Evolutionary conservation across 2,113 vertebrate genomes (phyloP), one percentile per base, ranked within the genome.

Genomic region (Alligator sinensis): DNA sequence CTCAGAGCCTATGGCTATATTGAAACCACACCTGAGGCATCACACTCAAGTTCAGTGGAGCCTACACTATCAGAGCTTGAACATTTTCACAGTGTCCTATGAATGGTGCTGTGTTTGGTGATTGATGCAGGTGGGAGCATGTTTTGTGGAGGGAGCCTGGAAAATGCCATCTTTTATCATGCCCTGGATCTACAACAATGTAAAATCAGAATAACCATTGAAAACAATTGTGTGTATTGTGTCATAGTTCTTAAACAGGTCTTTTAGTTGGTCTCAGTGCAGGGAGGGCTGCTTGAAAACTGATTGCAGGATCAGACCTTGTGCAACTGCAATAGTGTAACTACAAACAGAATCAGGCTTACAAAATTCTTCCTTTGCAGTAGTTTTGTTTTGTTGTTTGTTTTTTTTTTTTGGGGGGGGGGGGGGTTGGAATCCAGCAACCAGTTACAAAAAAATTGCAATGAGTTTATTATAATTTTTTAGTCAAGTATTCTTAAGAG

Each of bases 121-220:
- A 94, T 77, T 91, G 90, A 83, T 78, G 7, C 61, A 62, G 57
- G 30, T 82, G 92, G 88, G 79, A 95, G 74, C 8, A 0, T 88
- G 63, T 87, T 91, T 87, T 87, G 82, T 63, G 84, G 63, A 74
- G 72, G 77, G 59, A 7, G 4, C 80, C 77, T 93, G 58, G 80
- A 82, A 87, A 74, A 25, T 11, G 18, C 80, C 60, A 77, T 15
- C 38, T 94, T 93, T 87, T 85, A 57, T 87, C 94, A 87, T 89
- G 66, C 66, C 63, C 59, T 3, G 17, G 14, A 38, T 58, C 68
- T 77, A 82, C 38, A 30, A 6, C 30, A 15, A 57, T 62, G 28
- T 94, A 81, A 88, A 57, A 88, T 77, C 90, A 84, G 54, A 76
- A 34, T 64, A 80, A 25, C 80, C 74, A 66, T n/a, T 80, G 77